These are phyloP conservation scores for Muscicapa striata DNA, from an alignment of 2,797 vertebrate species.

Conservation along the genomic window DNA sequence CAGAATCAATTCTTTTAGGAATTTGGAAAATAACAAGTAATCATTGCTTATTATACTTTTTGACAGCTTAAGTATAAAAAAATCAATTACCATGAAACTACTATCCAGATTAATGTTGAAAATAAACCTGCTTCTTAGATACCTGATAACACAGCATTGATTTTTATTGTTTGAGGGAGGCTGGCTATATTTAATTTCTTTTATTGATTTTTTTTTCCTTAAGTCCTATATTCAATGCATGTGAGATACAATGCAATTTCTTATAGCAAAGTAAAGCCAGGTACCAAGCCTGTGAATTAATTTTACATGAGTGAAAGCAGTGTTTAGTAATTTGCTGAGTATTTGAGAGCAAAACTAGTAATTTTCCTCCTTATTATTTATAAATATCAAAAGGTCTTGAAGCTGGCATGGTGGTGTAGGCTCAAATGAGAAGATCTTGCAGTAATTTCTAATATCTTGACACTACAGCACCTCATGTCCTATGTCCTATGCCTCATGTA, in stretches of 20 bases:
- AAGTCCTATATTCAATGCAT: slow-evolving; percentile 61
- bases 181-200: slow-evolving; percentile 76
- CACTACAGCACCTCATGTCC: not conserved
- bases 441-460: slow-evolving; percentile 44
- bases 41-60: slow-evolving; percentile 72
- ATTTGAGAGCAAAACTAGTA: slow-evolving; percentile 61
- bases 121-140: slow-evolving; percentile 73
- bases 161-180: slow-evolving; percentile 73
- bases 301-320: slow-evolving; percentile 56
- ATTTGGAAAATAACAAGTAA: slow-evolving; percentile 73
- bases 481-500: not conserved
- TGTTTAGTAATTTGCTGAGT: slow-evolving; percentile 64
- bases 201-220: slow-evolving; percentile 62
- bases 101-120: slow-evolving; percentile 72
- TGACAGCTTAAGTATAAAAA: slow-evolving; percentile 71
- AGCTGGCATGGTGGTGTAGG: not conserved
- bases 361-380: slow-evolving; percentile 68
- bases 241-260: slow-evolving; percentile 65
- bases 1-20: slow-evolving; percentile 53
- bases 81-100: slow-evolving; percentile 75
- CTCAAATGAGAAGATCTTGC: slow-evolving; percentile 37
- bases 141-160: slow-evolving; percentile 70
- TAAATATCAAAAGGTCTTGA: slow-evolving; percentile 61
- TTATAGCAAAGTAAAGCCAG: slow-evolving; percentile 54
- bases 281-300: slow-evolving; percentile 51